Percentiles rank a stretch among this genome's conserved stretches.
Evolutionary conservation across 1,140 invertebrate species (phyloP).

Genomic region (Drosophila carrolli): DNA sequence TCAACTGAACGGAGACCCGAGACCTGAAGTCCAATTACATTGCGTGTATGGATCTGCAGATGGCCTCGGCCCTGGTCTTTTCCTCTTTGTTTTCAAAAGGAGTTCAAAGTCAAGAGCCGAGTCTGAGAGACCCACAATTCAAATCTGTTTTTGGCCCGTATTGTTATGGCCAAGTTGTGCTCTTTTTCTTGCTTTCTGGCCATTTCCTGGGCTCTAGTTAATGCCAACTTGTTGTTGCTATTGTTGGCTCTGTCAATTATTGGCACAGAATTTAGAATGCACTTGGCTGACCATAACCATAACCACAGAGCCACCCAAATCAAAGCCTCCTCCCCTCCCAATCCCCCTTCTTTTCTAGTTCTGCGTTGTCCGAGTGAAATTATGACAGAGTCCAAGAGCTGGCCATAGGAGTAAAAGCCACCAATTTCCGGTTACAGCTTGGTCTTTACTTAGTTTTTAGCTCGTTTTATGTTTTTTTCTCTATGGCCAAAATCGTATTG

Average conservation of each 20-base stretch:
- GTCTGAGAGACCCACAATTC: constrained; percentile 68
- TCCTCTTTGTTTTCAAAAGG: constrained; percentile 6
- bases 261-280: constrained; percentile 73
- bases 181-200: constrained; percentile 34
- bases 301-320: constrained; percentile 77
- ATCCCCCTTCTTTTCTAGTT: constrained; percentile 4
- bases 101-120: constrained; percentile 75
- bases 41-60: constrained; percentile 52
- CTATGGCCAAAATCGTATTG: constrained; percentile 4
- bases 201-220: constrained; percentile 47
- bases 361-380: constrained; percentile 46
- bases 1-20: constrained; percentile 15
- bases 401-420: constrained; percentile 56
- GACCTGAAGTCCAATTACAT: constrained; percentile 67
- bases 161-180: constrained; percentile 57
- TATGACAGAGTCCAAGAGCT: constrained; percentile 57
- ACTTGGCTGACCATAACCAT: constrained; percentile 56
- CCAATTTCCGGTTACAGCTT: constrained; percentile 68
- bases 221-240: constrained; percentile 33
- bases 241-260: constrained; percentile 75
- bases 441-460: constrained; percentile 17
- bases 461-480: constrained; percentile 32
- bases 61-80: constrained; percentile 12
- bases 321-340: constrained; percentile 36
- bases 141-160: constrained; percentile 71